Base-by-base conservation (phyloP, 2,888 invertebrate species). In the Leucania comma region DNA sequence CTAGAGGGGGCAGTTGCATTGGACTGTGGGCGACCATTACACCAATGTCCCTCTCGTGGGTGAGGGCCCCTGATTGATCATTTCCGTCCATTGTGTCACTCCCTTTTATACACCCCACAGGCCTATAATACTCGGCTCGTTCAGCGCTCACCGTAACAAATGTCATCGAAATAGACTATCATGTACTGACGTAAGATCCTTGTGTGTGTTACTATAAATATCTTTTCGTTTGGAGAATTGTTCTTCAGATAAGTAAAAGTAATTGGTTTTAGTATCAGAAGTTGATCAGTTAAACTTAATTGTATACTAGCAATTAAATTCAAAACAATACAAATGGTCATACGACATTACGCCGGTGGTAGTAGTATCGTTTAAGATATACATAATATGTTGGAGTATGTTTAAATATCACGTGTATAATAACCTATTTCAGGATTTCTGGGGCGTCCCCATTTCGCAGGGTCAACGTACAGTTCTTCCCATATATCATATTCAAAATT, bases 51-150 rank as follows among this genome's bases (percentile, higher is more conserved):
- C 90, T 89, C 90, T 88, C 87, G 90, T 90, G 90, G 91, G 89
- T 89, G 91, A 91, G 88, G 91, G 89, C 88, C 88, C 81, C 91
- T 92, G 93, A 94, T 94, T 93, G 93, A 91, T 90, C 87, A 90
- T 90, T 92, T 94, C 94, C 94, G 93, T 89, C 92, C 90, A 94
- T 93, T 94, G 94, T 94, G 89, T 91, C 90, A 90, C 88, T 90
- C 91, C 91, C 91, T 90, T 89, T 87, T 88, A 87, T 89, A 88
- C 87, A 82, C 88, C 86, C 87, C 87, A 87, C 86, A 80, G 82
- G 87, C 82, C 85, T 81, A 80, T 85, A 85, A 84, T 80, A 87
- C 86, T 85, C 78, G 71, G 82, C 81, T 81, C 80, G 86, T 87
- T 87, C 87, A 84, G 82, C 81, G 84, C 81, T 82, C 83, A 85